Conservation (phyloP, 2,888 invertebrate species). For the Phrixothrix hirtus region DNA sequence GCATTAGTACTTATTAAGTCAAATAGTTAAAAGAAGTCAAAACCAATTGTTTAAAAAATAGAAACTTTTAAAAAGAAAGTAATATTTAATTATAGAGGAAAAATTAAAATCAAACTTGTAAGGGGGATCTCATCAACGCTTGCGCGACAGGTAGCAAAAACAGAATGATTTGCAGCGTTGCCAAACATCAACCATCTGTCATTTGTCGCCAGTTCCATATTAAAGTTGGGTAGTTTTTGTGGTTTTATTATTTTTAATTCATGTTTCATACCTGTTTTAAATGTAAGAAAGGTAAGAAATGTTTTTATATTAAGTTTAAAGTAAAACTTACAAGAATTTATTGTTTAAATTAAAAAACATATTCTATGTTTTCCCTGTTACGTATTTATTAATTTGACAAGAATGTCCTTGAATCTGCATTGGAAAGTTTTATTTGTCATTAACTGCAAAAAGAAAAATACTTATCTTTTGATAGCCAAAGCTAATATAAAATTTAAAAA, state of each 20-base stretch:
- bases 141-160: no score
- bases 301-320: background rate
- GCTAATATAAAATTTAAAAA: background rate
- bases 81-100: no score
- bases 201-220: constrained; percentile 16
- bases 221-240: constrained; percentile 31
- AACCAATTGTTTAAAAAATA: no score
- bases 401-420: constrained; percentile 21
- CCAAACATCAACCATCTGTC: constrained; percentile 25
- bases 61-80: no score
- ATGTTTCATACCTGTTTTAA: constrained; percentile 34
- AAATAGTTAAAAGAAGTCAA: no score
- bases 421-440: constrained; percentile 22
- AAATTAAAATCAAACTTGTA: no score
- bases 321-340: background rate
- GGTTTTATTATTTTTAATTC: constrained; percentile 32
- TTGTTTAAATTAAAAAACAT: constrained; percentile 11
- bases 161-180: constrained; percentile 20
- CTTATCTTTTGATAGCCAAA: constrained; percentile 5
- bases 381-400: constrained; percentile 26
- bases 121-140: no score
- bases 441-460: constrained; percentile 2
- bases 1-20: no score
- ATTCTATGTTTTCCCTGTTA: constrained; percentile 13
- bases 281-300: constrained; percentile 31